A percentile compares a stretch with the other conserved stretches of the same genome.
These are phyloP conservation scores for Andrena chrysosceles DNA, from an alignment of 2,888 invertebrate genomes.

Conservation along the genomic window DNA sequence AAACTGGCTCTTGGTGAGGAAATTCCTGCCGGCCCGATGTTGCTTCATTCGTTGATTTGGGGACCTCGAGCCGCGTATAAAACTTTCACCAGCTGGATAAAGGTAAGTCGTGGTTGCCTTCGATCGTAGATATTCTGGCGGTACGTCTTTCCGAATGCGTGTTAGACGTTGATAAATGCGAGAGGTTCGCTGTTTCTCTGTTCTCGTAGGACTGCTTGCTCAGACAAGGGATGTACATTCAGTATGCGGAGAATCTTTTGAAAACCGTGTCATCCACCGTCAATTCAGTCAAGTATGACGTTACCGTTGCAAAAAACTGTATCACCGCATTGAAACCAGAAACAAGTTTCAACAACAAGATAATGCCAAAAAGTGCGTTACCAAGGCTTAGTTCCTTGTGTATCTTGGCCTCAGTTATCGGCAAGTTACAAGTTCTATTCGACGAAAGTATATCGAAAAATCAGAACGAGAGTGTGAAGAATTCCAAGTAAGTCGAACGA, in stretches of 20 bases:
- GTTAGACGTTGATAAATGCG: neutral
- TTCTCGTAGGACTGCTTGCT: conserved; percentile 91
- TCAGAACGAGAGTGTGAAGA: conserved; percentile 79
- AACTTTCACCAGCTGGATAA: conserved; percentile 94
- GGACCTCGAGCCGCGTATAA: conserved; percentile 94
- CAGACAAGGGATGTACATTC: conserved; percentile 95
- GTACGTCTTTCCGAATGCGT: neutral
- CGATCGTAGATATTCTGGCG: neutral
- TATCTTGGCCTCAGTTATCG: conserved; percentile 91
- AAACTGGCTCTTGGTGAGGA: conserved; percentile 89
- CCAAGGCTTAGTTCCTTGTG: conserved; percentile 91
- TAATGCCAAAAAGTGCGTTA: conserved; percentile 83
- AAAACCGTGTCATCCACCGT: conserved; percentile 91
- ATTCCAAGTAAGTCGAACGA: conserved; percentile 77
- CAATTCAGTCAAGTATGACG: conserved; percentile 88
- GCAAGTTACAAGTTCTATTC: conserved; percentile 89
- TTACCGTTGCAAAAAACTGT: conserved; percentile 88
- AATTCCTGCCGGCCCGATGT: conserved; percentile 89
- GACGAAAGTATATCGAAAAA: conserved; percentile 85
- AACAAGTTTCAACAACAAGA: conserved; percentile 79
- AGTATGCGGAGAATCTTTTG: conserved; percentile 89
- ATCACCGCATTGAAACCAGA: conserved; percentile 86
- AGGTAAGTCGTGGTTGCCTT: conserved; percentile 82
- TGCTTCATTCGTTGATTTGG: conserved; percentile 95
- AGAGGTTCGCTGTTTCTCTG: neutral